Evolutionary conservation across 2,888 invertebrate species (phyloP), one percentile per base, ranked within the genome.

Genomic region (Pyrgus malvae): DNA sequence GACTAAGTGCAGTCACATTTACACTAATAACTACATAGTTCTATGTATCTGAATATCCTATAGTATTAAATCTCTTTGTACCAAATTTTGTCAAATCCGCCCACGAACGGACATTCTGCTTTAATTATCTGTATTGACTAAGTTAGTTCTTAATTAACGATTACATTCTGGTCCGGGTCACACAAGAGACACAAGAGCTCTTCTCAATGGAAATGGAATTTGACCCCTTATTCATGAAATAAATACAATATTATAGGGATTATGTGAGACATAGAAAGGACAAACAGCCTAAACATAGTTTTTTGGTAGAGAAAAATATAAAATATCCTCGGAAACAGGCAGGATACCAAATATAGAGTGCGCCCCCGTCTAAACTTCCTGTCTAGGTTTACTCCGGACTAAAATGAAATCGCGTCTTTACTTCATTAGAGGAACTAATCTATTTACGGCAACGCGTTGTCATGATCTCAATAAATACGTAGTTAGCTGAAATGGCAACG

Each of bases 401-500:
- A n/a, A n/a, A n/a, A n/a, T n/a, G n/a, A n/a, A n/a, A n/a, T n/a
- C n/a, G n/a, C n/a, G n/a, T n/a, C n/a, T n/a, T n/a, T n/a, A n/a
- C n/a, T n/a, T n/a, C n/a, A n/a, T n/a, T n/a, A 37, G 59, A 74
- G 74, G 72, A 76, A 74, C 73, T 74, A 69, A 69, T 64, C 66
- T 70, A 44, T 72, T 71, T 61, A 48, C 38, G 37, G 48, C 51
- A 29, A 42, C 45, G 42, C 46, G 16, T 69, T 74, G 76, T 79
- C 78, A 72, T 73, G 76, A 71, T 68, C 68, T 66, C 63, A 57
- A 67, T 65, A 65, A 29, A 38, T 31, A 68, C 66, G 69, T 66
- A 78, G 83, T 78, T 80, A 78, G 80, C 74, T 73, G 77, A 72
- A 77, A 83, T 84, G 86, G 84, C 86, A 80, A 79, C 82, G 78